Evolutionary conservation across 2,113 vertebrate species (phyloP).

Genomic region (Catharus bicknelli): DNA sequence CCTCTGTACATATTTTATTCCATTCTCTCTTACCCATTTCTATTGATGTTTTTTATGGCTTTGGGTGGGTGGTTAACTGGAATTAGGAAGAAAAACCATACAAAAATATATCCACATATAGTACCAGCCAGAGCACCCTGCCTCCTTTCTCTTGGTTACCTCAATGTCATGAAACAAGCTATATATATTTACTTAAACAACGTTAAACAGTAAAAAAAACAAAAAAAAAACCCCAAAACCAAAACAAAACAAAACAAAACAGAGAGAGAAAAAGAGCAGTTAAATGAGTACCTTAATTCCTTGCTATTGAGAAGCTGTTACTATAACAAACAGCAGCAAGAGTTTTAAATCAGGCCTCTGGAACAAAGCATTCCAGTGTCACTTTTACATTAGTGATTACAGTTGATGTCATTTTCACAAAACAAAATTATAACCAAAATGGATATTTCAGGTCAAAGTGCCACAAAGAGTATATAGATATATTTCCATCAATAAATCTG

Average conservation of each 20-base stretch:
- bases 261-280: constrained; percentile 47
- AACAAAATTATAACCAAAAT: constrained; percentile 91
- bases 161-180: background rate
- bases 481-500: constrained; percentile 93
- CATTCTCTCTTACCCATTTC: background rate
- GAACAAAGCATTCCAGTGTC: constrained; percentile 75
- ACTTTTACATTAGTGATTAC: constrained; percentile 80
- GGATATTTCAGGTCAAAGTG: constrained; percentile 88
- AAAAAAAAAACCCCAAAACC: too few species aligned
- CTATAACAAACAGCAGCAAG: constrained; percentile 17
- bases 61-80: constrained; percentile 1
- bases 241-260: background rate
- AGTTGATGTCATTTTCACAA: constrained; percentile 92
- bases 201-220: background rate
- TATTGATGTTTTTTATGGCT: constrained; percentile 24
- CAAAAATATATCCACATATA: background rate
- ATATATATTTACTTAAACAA: constrained; percentile 37
- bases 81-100: constrained; percentile 14
- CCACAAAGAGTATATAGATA: constrained; percentile 87
- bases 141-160: constrained; percentile 5
- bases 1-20: background rate
- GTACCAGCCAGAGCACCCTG: background rate
- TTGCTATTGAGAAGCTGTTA: constrained; percentile 40
- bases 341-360: constrained; percentile 53
- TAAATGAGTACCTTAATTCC: constrained; percentile 38